Base-by-base conservation (phyloP, 2,113 vertebrate genomes). In the Pelvicachromis taeniatus region DNA sequence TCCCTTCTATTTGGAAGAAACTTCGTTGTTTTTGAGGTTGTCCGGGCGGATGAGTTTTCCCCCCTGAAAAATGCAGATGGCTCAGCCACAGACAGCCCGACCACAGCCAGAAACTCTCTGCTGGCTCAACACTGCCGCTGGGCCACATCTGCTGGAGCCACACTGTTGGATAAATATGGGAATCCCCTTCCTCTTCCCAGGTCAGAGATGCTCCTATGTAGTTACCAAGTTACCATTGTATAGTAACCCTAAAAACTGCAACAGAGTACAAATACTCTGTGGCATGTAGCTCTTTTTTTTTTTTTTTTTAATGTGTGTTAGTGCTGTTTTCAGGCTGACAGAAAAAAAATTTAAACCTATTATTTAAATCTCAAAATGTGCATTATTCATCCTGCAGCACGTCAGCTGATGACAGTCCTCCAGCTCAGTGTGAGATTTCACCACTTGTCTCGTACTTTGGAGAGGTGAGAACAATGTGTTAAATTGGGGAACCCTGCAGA, bases 381-480 rank as follows among this genome's bases (percentile, higher is more conserved):
- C 4, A 63, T 78, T 40, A 78, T 78, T 42, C n/a, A 9, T 48
- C 26, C 16, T 21, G 31, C 17, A 98, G 97, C 82, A 42, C 73
- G 12, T 91, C 93, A 17, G 87, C 88, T 81, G 85, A 56, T 4
- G 93, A 91, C 82, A 94, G 94, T 29, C 94, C 95, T 48, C 96
- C 96, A 0, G 96, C 94, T 4, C 53, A 96, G 16, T 99, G 97
- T 90, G 98, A 99, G 95, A 97, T 99, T 88, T 98, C 98, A 3
- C 98, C 98, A 0, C 90, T 98, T 77, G 95, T 99, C 29, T 99
- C 98, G 7, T 99, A 97, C 83, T 97, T 96, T 75, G 98, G 98
- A 93, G 98, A 99, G 97, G 98, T 99, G 87, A 97, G 97, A 75
- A 31, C 42, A 55, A 21, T 80, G 3, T 33, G 6, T 77, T 48